A percentile compares a stretch with the other conserved stretches of the same genome.
phyloP scores from a whole-genome alignment of 2,113 vertebrate genomes.

The Sphyrna mokarran region DNA sequence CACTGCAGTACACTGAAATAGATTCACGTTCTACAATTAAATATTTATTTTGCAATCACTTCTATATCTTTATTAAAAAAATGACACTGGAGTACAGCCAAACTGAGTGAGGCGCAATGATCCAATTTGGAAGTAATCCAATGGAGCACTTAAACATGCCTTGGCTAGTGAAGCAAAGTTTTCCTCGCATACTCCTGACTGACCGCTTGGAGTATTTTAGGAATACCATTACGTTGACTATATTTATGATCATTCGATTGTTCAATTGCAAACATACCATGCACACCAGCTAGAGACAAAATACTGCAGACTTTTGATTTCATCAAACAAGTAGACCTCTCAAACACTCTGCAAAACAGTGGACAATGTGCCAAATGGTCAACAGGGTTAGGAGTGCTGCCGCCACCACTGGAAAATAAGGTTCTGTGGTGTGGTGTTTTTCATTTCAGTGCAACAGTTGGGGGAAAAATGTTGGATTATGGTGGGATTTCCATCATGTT shows the following conservation, averaged over 20 bases:
- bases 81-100: not conserved
- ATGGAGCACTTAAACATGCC: not conserved
- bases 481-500: too few relatives aligned
- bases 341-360: not conserved
- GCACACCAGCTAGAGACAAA: not conserved
- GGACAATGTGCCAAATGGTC: not conserved
- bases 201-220: not conserved
- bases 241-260: not conserved
- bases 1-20: not conserved
- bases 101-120: slow-evolving; percentile 1
- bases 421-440: not conserved
- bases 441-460: not conserved
- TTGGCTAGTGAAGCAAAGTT: not conserved
- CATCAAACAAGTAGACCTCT: not conserved
- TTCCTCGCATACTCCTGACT: not conserved
- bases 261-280: not conserved
- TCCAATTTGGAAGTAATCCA: not conserved
- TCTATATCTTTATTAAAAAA: not conserved
- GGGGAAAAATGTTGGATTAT: too few relatives aligned
- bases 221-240: not conserved
- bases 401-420: not conserved
- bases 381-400: not conserved
- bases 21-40: slow-evolving; percentile 13
- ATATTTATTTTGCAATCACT: slow-evolving; percentile 19
- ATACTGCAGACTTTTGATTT: not conserved